Base-by-base conservation (phyloP, 2,113 vertebrate genomes). In the Lathamus discolor region DNA sequence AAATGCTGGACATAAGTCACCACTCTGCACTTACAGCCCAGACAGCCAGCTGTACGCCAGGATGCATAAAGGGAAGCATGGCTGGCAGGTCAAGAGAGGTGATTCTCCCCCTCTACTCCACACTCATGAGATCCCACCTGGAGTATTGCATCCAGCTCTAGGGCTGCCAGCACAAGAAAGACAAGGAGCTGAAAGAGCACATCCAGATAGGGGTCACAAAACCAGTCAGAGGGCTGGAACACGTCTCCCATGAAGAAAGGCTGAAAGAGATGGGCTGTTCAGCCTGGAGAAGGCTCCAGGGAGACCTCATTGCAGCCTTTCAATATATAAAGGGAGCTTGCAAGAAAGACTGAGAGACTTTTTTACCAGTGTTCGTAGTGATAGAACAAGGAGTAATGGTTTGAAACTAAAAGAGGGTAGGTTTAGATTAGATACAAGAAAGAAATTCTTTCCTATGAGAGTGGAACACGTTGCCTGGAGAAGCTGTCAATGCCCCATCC, bases 1-100 rank as follows among this genome's bases (percentile, higher is more conserved):
- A 39, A 52, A 49, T 35, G 28, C 0, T 8, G 3, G 20, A 19
- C 6, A 3, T 4, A 37, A 49, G 20, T 55, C 2, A 9, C 4
- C 15, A 22, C 10, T 44, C 19, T 6, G 39, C 0, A 4, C 33
- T 29, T 64, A 51, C 17, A 68, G 46, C 17, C 17, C 37, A n/a
- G 52, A 66, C 66, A 80, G 10, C 13, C 35, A n/a, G 27, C 10
- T 17, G 9, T 18, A 43, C 52, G 43, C n/a, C n/a, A 39, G 35
- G n/a, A 39, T 8, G 25, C 14, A 19, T 33, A 22, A 62, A 90
- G 59, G 9, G 23, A 83, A 92, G 18, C 24, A 15, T 5, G 55
- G 28, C 7, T 35, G 48, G 43, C 20, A 54, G 27, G 20, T 43
- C 1, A 1, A 78, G 19, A 31, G 27, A 61, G 27, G 35, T 33